A percentile compares a stretch with the other conserved stretches of the same genome.
These are phyloP conservation scores for Drosophila gunungcola DNA, from an alignment of 1,140 invertebrate species.

Conservation along the genomic window DNA sequence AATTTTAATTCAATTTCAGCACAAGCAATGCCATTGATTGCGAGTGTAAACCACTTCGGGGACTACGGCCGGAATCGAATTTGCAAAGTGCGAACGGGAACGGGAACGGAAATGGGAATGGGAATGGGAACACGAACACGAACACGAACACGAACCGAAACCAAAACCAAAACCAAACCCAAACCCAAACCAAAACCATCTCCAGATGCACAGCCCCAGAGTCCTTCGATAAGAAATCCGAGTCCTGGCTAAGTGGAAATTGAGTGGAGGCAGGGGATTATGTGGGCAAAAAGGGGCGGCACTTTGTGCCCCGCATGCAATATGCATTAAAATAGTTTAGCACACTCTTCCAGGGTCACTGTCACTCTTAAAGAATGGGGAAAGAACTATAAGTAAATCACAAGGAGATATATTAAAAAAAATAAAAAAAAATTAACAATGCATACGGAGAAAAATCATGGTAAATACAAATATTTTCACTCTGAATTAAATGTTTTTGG, in stretches of 20 bases:
- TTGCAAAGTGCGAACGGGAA: slow-evolving; percentile 3
- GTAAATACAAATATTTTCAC: too few relatives aligned
- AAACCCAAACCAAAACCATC: neutral
- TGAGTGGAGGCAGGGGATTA: slow-evolving; percentile 11
- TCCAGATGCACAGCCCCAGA: slow-evolving; percentile 1
- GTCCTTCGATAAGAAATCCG: slow-evolving; percentile 36
- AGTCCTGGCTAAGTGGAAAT: slow-evolving; percentile 12
- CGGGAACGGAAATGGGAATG: neutral
- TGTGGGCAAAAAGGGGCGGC: neutral
- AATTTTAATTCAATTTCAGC: slow-evolving; percentile 66
- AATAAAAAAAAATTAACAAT: too few relatives aligned
- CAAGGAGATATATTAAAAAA: too few relatives aligned
- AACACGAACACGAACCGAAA: neutral
- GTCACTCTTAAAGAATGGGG: neutral
- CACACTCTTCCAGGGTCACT: neutral
- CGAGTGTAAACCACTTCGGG: slow-evolving; percentile 31
- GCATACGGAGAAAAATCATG: too few relatives aligned
- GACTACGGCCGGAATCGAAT: slow-evolving; percentile 32
- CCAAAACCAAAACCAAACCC: neutral
- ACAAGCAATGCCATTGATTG: slow-evolving; percentile 18
- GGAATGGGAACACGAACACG: neutral
- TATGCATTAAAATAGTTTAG: slow-evolving; percentile 56
- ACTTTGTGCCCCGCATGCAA: slow-evolving; percentile 29
- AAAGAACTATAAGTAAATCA: neutral
- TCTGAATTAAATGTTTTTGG: too few relatives aligned